Evolutionary conservation across 1,140 invertebrate genomes (phyloP), one percentile per base, ranked within the genome.

Genomic region (Melipona quadrifasciata): DNA sequence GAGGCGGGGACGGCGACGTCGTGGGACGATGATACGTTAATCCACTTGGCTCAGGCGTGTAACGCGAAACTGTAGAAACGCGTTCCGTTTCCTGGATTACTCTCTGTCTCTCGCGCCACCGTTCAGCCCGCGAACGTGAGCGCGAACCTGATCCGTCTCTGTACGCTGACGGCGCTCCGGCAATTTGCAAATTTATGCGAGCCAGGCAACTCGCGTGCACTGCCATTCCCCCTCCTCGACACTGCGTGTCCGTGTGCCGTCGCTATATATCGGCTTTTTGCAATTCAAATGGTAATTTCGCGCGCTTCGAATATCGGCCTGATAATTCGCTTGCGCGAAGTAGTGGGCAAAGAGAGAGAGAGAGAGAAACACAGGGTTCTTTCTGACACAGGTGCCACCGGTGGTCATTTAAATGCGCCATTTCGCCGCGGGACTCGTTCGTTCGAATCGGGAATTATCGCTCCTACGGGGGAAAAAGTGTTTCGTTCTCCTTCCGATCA

Each of bases 151-250:
- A 83, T 79, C 61, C 73, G 81, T 64, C 64, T 84, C 27, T 70
- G 53, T 24, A 12, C 76, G 68, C 57, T 65, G 82, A 72, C 77
- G 82, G 77, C 19, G 47, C 68, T 72, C 77, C 51, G 67, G 57
- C 82, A 80, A 84, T 84, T 84, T 80, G 82, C 82, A 84, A 84
- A 84, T 84, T 84, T 80, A 84, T 84, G 68, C 82, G 21, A 47
- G 64, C 27, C 39, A 31, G 31, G n/a, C 58, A 51, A n/a, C 39
- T n/a, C 57, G 34, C 24, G 6, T 24, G n/a, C 21, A 51, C 21
- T 61, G 70, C 2, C 27, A 47, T 47, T 47, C 39, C 8, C 39
- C 6, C 39, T 10, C 39, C 39, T 10, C 8, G 8, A 8, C 39
- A 47, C 39, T 6, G 39, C 8, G 39, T 47, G 39, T 0, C 39